Base-by-base conservation (phyloP, 1,140 invertebrate species). In the Akabosia matsudoensis region DNA sequence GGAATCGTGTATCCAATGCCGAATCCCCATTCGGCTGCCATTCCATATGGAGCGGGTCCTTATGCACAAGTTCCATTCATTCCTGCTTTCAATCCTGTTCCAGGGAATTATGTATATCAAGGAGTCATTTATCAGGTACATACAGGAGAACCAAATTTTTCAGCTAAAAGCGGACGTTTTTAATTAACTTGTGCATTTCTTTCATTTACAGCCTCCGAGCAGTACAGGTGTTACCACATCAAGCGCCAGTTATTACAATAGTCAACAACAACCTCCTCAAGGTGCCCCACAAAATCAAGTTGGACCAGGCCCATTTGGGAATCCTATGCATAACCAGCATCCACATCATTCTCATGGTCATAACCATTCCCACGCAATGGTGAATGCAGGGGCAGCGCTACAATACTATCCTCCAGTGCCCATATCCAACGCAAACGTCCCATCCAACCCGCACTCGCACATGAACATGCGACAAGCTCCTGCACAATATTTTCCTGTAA, bases 321-420 rank as follows among this genome's bases (percentile, higher is more conserved):
- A 71, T 70, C 26, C 73, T 33, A 18, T 52, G 22, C 74, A 61
- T 24, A 4, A 52, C 24, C 74, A 64, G 26, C 73, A 67, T 70
- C 37, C 34, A 67, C 70, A 73, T 14, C 78, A 76, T 31, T 2
- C 31, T 71, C 76, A 79, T 61, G 74, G 80, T 34, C 71, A 70
- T 72, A 61, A 74, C 30, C 79, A 78, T 51, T 76, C 79, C 80
- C 73, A 82, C 80, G 73, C 78, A 56, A 70, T 80, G 73, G 76
- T 78, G 22, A 73, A 79, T 34, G 74, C 79, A 14, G 79, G 79
- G 24, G 75, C 83, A 30, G 78, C 82, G 45, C 76, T 84, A 13
- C 83, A 84, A 76, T 84, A 84, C 74, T 84, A 82, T 75, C 81
- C 83, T 33, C 76, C 78, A 24, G 79, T 80, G 26, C 78, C 82